phyloP scores from a whole-genome alignment of 2,888 invertebrate species.

The Exocentrus adspersus region DNA sequence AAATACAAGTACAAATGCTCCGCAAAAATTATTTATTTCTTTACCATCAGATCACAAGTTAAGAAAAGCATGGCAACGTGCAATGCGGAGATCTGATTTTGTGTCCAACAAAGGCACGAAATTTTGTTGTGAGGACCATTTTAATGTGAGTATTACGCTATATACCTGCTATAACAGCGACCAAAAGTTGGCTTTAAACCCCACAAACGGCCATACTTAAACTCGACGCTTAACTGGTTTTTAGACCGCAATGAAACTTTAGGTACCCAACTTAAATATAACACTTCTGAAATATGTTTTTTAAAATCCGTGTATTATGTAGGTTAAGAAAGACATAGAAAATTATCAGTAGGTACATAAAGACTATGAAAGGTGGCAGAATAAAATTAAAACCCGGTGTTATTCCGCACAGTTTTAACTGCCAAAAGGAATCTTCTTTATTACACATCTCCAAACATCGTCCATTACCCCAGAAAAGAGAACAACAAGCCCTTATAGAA shows the following conservation, averaged over 20 bases:
- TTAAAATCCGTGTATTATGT: too few species aligned
- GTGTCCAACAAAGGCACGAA: background rate
- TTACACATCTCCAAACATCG: background rate
- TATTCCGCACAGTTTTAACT: conserved; percentile 15
- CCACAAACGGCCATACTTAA: too few species aligned
- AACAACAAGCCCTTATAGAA: background rate
- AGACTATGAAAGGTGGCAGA: conserved; percentile 19
- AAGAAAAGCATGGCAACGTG: conserved; percentile 8
- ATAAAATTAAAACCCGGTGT: conserved; percentile 18
- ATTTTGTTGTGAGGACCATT: conserved; percentile 23
- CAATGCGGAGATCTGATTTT: conserved; percentile 8
- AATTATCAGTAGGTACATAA: conserved; percentile 13
- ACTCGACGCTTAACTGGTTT: too few species aligned
- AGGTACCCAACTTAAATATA: background rate
- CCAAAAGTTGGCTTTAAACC: too few species aligned
- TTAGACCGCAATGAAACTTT: too few species aligned
- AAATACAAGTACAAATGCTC: conserved; percentile 5
- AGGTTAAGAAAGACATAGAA: conserved; percentile 18
- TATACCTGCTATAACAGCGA: background rate
- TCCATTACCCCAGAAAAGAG: background rate
- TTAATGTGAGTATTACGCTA: conserved; percentile 9
- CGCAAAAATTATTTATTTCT: conserved; percentile 1
- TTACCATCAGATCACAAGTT: conserved; percentile 2
- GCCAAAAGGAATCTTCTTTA: background rate
- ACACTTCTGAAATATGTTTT: background rate